Evolutionary conservation across 2,888 invertebrate species (phyloP).

Genomic region (Encarsia formosa): DNA sequence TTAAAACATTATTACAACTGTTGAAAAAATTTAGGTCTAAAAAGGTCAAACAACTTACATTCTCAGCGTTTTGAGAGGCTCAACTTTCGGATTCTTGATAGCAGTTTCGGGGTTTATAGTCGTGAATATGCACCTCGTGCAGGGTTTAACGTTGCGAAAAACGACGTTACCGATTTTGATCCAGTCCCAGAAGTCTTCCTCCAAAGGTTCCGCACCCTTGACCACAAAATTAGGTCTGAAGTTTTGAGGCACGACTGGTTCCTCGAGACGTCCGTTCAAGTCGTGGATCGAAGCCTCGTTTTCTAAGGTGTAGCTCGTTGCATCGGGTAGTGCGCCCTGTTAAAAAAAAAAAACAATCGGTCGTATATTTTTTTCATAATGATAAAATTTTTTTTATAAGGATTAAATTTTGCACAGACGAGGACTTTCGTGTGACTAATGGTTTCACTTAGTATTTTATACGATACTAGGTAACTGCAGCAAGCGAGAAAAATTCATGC

Average conservation of each 20-base stretch:
- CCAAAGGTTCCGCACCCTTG: slow-evolving; percentile 57
- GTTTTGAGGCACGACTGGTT: slow-evolving; percentile 54
- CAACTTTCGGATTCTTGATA: slow-evolving; percentile 56
- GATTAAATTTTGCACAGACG: too few relatives aligned
- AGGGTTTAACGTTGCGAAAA: slow-evolving; percentile 64
- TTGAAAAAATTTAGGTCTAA: too few relatives aligned
- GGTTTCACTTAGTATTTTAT: too few relatives aligned
- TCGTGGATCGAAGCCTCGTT: slow-evolving; percentile 65
- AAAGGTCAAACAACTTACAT: slow-evolving; percentile 54
- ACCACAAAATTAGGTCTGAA: slow-evolving; percentile 72
- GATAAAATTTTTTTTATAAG: too few relatives aligned
- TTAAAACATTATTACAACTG: too few relatives aligned
- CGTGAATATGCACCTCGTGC: slow-evolving; percentile 68
- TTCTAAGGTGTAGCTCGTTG: slow-evolving; percentile 65
- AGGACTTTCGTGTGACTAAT: too few relatives aligned
- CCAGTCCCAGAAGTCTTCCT: slow-evolving; percentile 70
- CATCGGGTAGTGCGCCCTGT: slow-evolving; percentile 65
- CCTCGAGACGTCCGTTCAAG: slow-evolving; percentile 59
- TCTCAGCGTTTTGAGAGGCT: slow-evolving; percentile 66
- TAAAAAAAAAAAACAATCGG: too few relatives aligned
- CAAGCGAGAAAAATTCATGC: too few relatives aligned
- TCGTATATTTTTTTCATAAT: too few relatives aligned
- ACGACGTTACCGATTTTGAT: slow-evolving; percentile 64
- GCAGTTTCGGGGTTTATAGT: slow-evolving; percentile 68
- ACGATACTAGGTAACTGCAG: too few relatives aligned